Base-by-base conservation (phyloP, 2,888 invertebrate species). In the Rhamphomyia laevipes region DNA sequence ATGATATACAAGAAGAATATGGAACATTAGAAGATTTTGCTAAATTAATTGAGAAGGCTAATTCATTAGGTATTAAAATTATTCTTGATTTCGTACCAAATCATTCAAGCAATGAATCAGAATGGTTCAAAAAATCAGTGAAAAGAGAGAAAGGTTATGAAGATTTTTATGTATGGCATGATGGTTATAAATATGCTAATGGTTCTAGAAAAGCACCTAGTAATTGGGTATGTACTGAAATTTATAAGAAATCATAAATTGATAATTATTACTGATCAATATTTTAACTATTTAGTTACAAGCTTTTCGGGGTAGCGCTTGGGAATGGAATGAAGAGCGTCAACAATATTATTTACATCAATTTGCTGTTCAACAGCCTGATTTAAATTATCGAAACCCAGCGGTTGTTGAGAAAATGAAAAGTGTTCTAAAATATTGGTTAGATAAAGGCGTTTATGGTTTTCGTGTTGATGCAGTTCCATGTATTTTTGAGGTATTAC, bases 81-180 rank as follows among this genome's bases (percentile, higher is more conserved):
- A 69, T 82, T 2, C 63, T 83, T 40, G 83, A 83, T 63, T 78
- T 82, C 58, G 82, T 83, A 1, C 83, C 83, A 0, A 77, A 77
- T 61, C 82, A 82, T 49, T 78, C 82, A 3, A 87, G 87, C 56
- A 78, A 86, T 60, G 75, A 86, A 61, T 86, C 86, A 62, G 75
- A 78, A 11, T 95, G 94, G 94, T 95, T 95, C 64, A 66, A 74
- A 50, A 77, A 80, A 59, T 90, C 91, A 2, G 70, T 80, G n/a
- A 71, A 74, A 30, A 73, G 74, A 11, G 74, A 76, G 46, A 73
- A 75, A 2, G 76, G 76, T 0, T 91, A 79, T 59, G 78, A 77
- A 35, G 80, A 88, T 59, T 88, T 76, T 64, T 89, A 87, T 62
- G 67, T 87, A 1, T 90, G 90, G 89, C 75, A 74, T 7, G 76